phyloP scores from a whole-genome alignment of 2,113 vertebrate species.

The Spheniscus mendiculus region DNA sequence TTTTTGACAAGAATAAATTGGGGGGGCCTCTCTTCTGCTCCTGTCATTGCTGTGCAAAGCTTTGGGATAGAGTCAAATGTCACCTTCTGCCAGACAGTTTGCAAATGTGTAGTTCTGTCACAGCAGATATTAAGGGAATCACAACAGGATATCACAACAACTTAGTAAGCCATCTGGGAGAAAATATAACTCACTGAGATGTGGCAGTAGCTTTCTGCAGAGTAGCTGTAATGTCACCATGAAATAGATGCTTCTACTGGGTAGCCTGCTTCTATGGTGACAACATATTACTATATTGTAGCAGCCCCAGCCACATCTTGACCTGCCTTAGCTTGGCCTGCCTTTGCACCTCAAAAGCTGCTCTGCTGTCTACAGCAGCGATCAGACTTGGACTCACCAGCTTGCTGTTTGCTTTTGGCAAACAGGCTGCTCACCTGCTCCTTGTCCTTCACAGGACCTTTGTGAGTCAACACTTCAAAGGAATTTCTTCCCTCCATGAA shows the following conservation, averaged over 20 bases:
- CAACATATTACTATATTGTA: rapidly evolving
- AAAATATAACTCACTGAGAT: not conserved
- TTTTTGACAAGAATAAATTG: constrained; percentile 5
- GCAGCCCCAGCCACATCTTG: not conserved
- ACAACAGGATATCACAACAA: not conserved
- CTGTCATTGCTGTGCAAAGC: not conserved
- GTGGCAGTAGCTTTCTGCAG: not conserved
- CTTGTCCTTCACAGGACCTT: not conserved
- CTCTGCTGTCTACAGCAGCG: not conserved
- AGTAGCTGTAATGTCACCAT: not conserved
- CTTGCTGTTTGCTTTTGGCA: not conserved
- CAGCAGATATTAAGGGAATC: constrained; percentile 24
- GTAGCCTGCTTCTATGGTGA: not conserved
- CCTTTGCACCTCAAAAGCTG: not conserved
- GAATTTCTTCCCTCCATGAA: not conserved
- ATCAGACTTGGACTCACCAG: not conserved
- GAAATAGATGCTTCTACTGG: not conserved
- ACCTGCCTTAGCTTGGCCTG: not conserved
- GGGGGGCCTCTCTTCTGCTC: not conserved
- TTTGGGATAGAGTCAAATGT: not conserved
- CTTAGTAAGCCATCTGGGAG: not conserved
- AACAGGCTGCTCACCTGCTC: not conserved
- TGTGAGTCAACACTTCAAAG: not conserved
- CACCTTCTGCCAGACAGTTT: constrained; percentile 24
- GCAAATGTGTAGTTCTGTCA: not conserved